A percentile compares a stretch with the other conserved stretches of the same genome.
Conservation (phyloP, 2,888 invertebrate genomes). For the Thera britannica region DNA sequence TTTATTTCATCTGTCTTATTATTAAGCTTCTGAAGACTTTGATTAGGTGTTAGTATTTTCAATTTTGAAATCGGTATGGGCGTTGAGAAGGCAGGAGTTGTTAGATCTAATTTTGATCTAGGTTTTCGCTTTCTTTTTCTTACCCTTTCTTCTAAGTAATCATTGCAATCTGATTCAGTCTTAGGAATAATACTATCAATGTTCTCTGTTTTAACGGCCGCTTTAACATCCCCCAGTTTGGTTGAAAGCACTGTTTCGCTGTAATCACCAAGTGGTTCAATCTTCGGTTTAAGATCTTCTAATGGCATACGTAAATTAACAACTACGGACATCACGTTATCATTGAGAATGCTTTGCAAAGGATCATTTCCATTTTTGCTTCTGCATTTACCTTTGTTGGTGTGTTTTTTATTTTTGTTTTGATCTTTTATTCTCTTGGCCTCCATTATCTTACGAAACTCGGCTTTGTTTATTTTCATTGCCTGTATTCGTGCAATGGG, state of each 20-base stretch:
- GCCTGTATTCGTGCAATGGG: conserved; percentile 19
- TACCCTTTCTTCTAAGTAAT: background rate
- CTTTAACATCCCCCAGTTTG: background rate
- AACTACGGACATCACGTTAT: conserved; percentile 24
- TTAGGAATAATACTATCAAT: conserved; percentile 8
- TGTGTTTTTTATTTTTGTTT: background rate
- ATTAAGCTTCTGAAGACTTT: background rate
- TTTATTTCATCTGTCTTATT: background rate
- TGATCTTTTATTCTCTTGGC: background rate
- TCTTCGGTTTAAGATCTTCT: conserved; percentile 6
- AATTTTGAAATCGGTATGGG: background rate
- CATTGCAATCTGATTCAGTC: conserved; percentile 3
- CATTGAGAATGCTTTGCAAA: conserved; percentile 14
- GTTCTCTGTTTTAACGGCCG: background rate
- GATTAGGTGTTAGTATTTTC: background rate
- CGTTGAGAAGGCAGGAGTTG: background rate
- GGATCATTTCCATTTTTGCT: conserved; percentile 1
- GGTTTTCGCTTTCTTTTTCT: background rate
- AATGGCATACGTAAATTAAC: conserved; percentile 25
- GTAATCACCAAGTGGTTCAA: conserved; percentile 4
- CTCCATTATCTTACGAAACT: conserved; percentile 4
- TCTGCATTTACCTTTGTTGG: background rate
- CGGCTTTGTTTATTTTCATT: conserved; percentile 18
- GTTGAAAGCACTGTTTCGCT: background rate
- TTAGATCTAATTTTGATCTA: background rate